Conservation (phyloP, 2,113 vertebrate species). For the Hyperopisus bebe region DNA sequence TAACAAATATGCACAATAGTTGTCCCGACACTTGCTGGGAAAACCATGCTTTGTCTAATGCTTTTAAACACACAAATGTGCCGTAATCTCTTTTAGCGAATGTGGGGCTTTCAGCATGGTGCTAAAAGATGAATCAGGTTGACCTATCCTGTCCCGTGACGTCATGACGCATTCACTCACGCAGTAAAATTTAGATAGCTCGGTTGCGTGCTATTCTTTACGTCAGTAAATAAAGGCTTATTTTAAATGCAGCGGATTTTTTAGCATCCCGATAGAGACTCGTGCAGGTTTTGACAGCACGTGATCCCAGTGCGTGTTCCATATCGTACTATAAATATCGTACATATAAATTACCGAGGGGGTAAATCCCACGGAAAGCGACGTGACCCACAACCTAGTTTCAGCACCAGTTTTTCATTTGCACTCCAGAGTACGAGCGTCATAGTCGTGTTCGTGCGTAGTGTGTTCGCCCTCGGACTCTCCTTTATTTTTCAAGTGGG, state of each 20-base stretch:
- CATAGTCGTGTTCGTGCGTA: not conserved
- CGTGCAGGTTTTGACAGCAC: not conserved
- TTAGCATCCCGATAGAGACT: not conserved
- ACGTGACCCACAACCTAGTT: constrained; percentile 41
- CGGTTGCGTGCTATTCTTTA: not conserved
- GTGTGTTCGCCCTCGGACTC: constrained; percentile 1
- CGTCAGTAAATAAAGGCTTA: constrained; percentile 21
- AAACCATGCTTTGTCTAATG: not conserved
- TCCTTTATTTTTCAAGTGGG: constrained; percentile 12
- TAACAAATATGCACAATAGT: not conserved
- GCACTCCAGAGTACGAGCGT: not conserved
- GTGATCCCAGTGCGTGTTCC: not conserved
- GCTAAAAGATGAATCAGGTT: constrained; percentile 28
- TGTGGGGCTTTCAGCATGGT: constrained; percentile 8
- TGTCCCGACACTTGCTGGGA: not conserved
- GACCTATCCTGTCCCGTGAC: constrained; percentile 38
- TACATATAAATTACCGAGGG: constrained; percentile 1
- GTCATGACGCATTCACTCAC: constrained; percentile 43
- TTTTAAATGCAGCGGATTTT: constrained; percentile 36
- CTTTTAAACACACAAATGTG: not conserved
- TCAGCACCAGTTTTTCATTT: constrained; percentile 18
- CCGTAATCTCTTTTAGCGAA: not conserved
- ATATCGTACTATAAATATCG: constrained; percentile 3
- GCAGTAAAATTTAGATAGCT: constrained; percentile 38
- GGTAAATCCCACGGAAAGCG: constrained; percentile 44